Base-by-base conservation (phyloP, 2,113 vertebrate genomes). In the Panurus biarmicus region DNA sequence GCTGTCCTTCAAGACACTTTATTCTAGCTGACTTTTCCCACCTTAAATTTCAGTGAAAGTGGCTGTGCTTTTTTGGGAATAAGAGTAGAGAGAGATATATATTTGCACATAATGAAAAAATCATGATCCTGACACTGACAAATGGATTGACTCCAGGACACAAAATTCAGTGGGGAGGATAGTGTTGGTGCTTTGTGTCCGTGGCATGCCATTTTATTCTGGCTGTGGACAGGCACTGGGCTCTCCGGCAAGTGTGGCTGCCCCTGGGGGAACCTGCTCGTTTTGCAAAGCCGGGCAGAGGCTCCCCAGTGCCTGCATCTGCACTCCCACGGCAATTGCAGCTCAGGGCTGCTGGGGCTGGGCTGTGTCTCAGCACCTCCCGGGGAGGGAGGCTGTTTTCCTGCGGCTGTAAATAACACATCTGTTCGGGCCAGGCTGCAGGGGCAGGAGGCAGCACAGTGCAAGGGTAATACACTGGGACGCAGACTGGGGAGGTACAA, bases 161-260 rank as follows among this genome's bases (percentile, higher is more conserved):
- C 10, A 23, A 15, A 61, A 44, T 45, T 33, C 3, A 3, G 5
- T 21, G 35, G 22, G 25, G 14, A 33, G 14, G 33, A 22, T 0
- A 50, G 44, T 0, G 6, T 4, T 47, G 66, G 53, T 82, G 51
- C 50, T 64, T 8, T 40, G 19, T 48, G 51, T 33, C 44, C 5
- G 22, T 23, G 60, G 6, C 0, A 0, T 20, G 44, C 20, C 19
- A 0, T 50, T 65, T 57, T 53, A 4, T 24, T 62, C 3, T 31
- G 3, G 5, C 45, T 67, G 19, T 11, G 53, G 35, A 31, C 44
- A 51, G n/a, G 42, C 57, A 3, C 40, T 25, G 20, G 26, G 48
- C 35, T 40, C n/a, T 36, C 28, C 21, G 56, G 31, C 0, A 1
- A 12, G 16, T 1, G 31, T 1, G 5, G 53, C 15, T 31, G 40